Percentiles rank a stretch among this genome's conserved stretches.
phyloP scores from a whole-genome alignment of 2,797 vertebrate species.

The Hylomyscus alleni region DNA sequence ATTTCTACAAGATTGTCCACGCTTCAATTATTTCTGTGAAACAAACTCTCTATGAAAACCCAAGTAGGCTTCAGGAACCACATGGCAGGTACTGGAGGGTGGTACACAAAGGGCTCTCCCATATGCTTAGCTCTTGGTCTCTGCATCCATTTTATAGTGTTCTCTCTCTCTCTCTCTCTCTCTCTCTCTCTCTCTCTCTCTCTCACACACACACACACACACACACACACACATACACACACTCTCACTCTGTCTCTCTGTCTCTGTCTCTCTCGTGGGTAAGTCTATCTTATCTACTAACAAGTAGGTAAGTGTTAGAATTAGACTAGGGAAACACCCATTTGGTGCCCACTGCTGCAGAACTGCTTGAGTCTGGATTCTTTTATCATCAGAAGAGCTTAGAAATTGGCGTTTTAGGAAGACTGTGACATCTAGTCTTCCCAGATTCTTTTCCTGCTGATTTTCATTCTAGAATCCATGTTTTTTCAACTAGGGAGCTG shows the following conservation, averaged over 20 bases:
- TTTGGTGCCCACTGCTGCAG: background rate
- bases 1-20: background rate
- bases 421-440: background rate
- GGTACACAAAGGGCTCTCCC: background rate
- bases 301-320: background rate
- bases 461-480: background rate
- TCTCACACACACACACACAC: no score
- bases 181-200: background rate
- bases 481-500: background rate
- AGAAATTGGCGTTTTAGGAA: background rate
- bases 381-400: background rate
- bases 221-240: no score
- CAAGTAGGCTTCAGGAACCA: background rate
- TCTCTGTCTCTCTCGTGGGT: background rate
- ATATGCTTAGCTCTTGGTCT: background rate
- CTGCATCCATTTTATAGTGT: background rate
- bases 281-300: background rate
- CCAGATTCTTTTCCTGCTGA: background rate
- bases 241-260: no score
- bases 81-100: background rate
- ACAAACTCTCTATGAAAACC: background rate
- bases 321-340: background rate
- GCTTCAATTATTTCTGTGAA: background rate
- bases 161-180: background rate
- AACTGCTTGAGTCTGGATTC: background rate